A percentile compares a stretch with the other conserved stretches of the same genome.
phyloP scores from a whole-genome alignment of 30 jellyfish, hydroid and myxozoan genomes.

The Nemopilema nomurai region DNA sequence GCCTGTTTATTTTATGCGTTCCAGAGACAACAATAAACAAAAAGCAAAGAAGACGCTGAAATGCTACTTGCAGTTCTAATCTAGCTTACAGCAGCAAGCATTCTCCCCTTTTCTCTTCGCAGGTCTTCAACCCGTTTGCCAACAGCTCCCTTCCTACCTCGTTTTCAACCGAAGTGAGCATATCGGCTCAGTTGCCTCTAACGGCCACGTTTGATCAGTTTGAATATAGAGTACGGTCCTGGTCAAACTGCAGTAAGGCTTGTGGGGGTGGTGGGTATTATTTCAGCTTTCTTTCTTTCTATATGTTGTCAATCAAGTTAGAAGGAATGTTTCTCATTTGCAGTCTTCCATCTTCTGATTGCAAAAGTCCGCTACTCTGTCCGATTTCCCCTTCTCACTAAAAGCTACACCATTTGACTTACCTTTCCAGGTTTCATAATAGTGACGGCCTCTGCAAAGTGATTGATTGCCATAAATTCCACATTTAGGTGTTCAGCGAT shows the following conservation, averaged over 20 bases:
- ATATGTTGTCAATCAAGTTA: not conserved
- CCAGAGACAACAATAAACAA: too few species aligned
- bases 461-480: not conserved
- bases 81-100: too few species aligned
- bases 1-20: too few species aligned
- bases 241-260: slow-evolving; percentile 44
- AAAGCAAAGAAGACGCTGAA: too few species aligned
- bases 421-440: too few species aligned
- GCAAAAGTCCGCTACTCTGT: not conserved
- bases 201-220: slow-evolving; percentile 33
- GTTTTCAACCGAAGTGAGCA: slow-evolving; percentile 8
- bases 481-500: slow-evolving; percentile 43
- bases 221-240: slow-evolving; percentile 26
- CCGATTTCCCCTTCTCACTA: too few species aligned
- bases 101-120: not conserved
- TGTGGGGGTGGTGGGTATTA: slow-evolving; percentile 54
- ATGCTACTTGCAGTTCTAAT: too few species aligned
- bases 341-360: not conserved
- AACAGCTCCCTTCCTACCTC: not conserved
- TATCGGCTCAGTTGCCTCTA: slow-evolving; percentile 22
- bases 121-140: slow-evolving; percentile 50
- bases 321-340: not conserved
- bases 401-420: too few species aligned
- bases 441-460: too few species aligned
- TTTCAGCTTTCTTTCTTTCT: not conserved